Percentiles rank a stretch among this genome's conserved stretches.
Conservation (phyloP, 2,797 vertebrate genomes). For the Hozukius guyotensis region DNA sequence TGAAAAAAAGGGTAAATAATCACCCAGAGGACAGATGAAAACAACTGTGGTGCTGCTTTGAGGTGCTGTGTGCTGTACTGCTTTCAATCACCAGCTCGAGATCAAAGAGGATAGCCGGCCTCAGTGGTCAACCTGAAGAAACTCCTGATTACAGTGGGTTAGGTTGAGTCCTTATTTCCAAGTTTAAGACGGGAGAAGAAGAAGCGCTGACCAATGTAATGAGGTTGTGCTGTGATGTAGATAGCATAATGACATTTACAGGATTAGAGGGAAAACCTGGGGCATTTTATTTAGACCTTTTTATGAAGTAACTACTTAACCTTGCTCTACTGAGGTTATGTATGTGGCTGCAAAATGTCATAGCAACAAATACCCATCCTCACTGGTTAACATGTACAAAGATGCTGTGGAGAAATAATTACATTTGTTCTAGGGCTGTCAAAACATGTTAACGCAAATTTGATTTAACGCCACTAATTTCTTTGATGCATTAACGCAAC, state of each 20-base stretch:
- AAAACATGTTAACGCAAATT: too few species aligned
- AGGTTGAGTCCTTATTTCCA: neutral
- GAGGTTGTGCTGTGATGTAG: neutral
- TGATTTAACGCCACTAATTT: too few species aligned
- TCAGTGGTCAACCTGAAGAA: slow-evolving; percentile 7
- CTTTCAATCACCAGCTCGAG: slow-evolving; percentile 17
- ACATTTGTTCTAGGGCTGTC: neutral
- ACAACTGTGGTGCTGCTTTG: neutral
- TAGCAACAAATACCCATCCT: neutral
- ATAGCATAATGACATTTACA: neutral
- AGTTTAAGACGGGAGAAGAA: neutral
- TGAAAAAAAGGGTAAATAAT: slow-evolving; percentile 35
- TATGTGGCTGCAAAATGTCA: neutral
- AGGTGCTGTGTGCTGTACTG: neutral
- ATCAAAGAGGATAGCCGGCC: slow-evolving; percentile 12
- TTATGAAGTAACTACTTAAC: neutral
- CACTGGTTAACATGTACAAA: neutral
- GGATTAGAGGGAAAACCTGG: neutral
- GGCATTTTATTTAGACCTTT: neutral
- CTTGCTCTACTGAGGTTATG: neutral
- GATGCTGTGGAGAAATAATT: neutral
- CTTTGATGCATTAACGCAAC: too few species aligned
- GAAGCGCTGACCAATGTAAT: neutral
- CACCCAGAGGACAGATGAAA: slow-evolving; percentile 16
- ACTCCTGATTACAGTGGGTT: slow-evolving; percentile 18